Evolutionary conservation across 2,113 vertebrate genomes (phyloP), one percentile per base, ranked within the genome.

Genomic region (Geothlypis trichas): DNA sequence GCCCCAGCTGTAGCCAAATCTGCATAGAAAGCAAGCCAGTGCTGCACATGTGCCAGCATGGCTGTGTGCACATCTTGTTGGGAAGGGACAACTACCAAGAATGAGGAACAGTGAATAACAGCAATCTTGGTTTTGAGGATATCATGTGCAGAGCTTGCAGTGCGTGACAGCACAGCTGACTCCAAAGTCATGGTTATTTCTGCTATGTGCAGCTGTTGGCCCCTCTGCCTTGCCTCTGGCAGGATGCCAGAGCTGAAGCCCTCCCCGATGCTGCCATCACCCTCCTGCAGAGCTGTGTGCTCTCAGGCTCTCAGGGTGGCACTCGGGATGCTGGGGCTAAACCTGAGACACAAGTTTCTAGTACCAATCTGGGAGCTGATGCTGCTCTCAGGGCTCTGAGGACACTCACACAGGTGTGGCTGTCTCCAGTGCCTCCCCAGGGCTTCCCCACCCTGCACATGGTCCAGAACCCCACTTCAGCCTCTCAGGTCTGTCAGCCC

Each of bases 61-160:
- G 35, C 47, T 91, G 35, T 0, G 0, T 24, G 51, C 7, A 3
- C 0, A 1, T 39, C 47, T 39, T 46, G 3, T 17, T 18, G 33
- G 76, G 39, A 92, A 84, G 17, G 30, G 13, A 47, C 12, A 61
- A 19, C 47, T 51, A 31, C 16, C 15, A 65, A 49, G 73, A 92
- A 92, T 68, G 73, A 87, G 89, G 89, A 96, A 96, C 69, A 49
- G 58, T 58, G 77, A 82, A 13, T 52, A 89, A 90, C 47, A 78
- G 57, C 71, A 59, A 0, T 22, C 72, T 55, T 52, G 33, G 12
- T 78, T 93, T 89, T 0, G 1, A 87, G 66, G 58, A 6, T 44
- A 67, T 73, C 58, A 78, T 7, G 62, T 61, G 84, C 86, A 84
- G 57, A 86, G 28, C 35, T 59, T 81, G 62, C 49, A 41, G 52